These are phyloP conservation scores for Ptychobarbus kaznakovi DNA, from an alignment of 2,797 vertebrate genomes.

Conservation along the genomic window DNA sequence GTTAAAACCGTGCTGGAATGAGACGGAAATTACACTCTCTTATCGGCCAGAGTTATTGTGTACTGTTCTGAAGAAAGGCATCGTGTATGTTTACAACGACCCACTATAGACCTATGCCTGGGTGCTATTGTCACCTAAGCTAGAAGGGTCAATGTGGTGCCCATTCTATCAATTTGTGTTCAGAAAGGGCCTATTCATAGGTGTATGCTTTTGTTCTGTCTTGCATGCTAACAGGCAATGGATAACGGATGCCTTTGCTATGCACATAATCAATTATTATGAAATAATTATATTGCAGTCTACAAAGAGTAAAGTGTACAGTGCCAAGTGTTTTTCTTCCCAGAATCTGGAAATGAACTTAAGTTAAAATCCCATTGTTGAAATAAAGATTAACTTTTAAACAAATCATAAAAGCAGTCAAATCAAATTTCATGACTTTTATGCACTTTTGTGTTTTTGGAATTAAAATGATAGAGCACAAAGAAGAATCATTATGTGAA, in stretches of 20 bases:
- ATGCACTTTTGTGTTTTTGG: not conserved
- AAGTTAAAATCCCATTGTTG: not conserved
- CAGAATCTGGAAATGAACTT: not conserved
- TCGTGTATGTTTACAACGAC: slow-evolving; percentile 32
- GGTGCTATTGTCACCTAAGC: not conserved
- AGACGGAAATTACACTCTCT: slow-evolving; percentile 66
- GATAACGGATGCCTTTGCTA: not conserved
- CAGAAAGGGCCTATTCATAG: slow-evolving; percentile 55
- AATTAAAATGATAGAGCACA: not conserved
- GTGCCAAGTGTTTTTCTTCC: not conserved
- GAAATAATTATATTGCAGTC: not conserved
- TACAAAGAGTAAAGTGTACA: not conserved
- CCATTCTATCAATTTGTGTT: slow-evolving; percentile 44
- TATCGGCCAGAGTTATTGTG: slow-evolving; percentile 64
- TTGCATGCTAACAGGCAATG: slow-evolving; percentile 48
- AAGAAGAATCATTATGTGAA: not conserved
- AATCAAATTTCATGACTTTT: not conserved
- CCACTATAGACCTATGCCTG: slow-evolving; percentile 30
- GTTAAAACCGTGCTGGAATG: slow-evolving; percentile 57
- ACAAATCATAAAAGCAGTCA: not conserved
- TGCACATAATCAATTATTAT: not conserved
- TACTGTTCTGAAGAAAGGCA: slow-evolving; percentile 53
- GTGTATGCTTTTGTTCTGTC: slow-evolving; percentile 64
- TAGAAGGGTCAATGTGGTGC: slow-evolving; percentile 18
- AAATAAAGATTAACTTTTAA: not conserved